A percentile compares a stretch with the other conserved stretches of the same genome.
Evolutionary conservation across 2,797 vertebrate species (phyloP).

Genomic region (Urophycis tenuis): DNA sequence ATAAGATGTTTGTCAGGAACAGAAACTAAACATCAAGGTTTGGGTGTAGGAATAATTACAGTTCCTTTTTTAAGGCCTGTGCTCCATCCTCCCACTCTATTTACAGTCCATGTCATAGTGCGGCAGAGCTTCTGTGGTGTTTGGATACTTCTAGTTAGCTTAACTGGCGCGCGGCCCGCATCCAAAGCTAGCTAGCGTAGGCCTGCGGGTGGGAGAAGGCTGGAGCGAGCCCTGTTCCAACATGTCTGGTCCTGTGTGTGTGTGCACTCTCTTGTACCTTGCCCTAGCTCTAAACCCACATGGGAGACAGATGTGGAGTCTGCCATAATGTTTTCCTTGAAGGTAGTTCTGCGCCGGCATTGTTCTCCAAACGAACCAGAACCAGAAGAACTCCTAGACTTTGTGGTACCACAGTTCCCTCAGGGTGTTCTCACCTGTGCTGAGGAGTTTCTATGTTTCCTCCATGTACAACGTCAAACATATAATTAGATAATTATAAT

Average conservation of each 20-base stretch:
- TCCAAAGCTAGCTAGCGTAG: conserved; percentile 46
- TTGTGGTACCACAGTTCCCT: background rate
- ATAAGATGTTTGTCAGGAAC: conserved; percentile 15
- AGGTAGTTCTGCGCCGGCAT: conserved; percentile 21
- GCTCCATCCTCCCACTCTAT: conserved; percentile 50
- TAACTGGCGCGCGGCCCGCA: conserved; percentile 53
- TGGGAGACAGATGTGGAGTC: conserved; percentile 52
- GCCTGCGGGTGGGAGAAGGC: conserved; percentile 49
- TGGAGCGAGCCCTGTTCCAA: conserved; percentile 58
- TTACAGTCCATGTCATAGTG: conserved; percentile 53
- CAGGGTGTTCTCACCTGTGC: background rate
- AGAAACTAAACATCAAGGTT: conserved; percentile 37
- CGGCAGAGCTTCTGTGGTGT: conserved; percentile 42
- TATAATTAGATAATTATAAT: too few relatives aligned
- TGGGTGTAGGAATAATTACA: conserved; percentile 51
- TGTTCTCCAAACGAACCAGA: background rate
- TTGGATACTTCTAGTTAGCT: conserved; percentile 50
- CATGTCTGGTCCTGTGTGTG: conserved; percentile 54
- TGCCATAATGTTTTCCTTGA: conserved; percentile 32
- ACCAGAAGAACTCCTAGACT: background rate
- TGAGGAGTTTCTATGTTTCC: too few relatives aligned
- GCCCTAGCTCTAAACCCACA: conserved; percentile 38
- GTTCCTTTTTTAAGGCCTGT: conserved; percentile 35
- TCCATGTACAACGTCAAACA: too few relatives aligned
- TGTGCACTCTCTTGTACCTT: background rate